These are phyloP conservation scores for Brienomyrus longianalis DNA, from an alignment of 2,113 vertebrate genomes.

Conservation along the genomic window DNA sequence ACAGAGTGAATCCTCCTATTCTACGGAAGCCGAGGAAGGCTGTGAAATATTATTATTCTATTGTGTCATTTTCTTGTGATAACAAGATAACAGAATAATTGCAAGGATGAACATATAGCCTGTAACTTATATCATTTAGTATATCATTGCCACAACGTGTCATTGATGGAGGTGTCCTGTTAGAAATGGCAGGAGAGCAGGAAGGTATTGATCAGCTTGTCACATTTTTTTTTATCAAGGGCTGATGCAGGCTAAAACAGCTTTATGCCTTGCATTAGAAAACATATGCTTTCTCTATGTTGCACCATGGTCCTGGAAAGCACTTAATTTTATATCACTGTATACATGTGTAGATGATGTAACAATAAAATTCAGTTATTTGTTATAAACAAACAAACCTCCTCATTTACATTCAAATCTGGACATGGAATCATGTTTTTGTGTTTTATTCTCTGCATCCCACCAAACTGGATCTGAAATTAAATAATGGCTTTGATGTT, in stretches of 20 bases:
- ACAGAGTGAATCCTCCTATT: background rate
- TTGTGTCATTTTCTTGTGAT: background rate
- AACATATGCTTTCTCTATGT: background rate
- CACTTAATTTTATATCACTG: background rate
- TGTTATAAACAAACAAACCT: background rate
- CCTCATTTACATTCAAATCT: background rate
- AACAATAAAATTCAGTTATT: background rate
- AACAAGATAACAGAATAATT: background rate
- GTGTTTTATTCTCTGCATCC: background rate
- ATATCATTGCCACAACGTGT: background rate
- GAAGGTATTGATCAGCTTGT: background rate
- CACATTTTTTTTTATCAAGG: background rate
- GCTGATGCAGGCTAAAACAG: background rate
- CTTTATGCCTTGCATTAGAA: background rate
- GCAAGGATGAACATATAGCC: background rate
- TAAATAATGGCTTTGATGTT: background rate
- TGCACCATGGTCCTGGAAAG: background rate
- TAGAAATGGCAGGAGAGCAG: background rate
- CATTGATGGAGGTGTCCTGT: background rate
- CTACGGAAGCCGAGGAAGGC: background rate
- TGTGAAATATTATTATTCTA: background rate
- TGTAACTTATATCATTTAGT: background rate
- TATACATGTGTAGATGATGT: background rate
- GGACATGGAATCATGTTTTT: background rate
- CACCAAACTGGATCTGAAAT: background rate